Evolutionary conservation across 2,113 vertebrate species (phyloP).

Genomic region (Eubucco bourcierii): DNA sequence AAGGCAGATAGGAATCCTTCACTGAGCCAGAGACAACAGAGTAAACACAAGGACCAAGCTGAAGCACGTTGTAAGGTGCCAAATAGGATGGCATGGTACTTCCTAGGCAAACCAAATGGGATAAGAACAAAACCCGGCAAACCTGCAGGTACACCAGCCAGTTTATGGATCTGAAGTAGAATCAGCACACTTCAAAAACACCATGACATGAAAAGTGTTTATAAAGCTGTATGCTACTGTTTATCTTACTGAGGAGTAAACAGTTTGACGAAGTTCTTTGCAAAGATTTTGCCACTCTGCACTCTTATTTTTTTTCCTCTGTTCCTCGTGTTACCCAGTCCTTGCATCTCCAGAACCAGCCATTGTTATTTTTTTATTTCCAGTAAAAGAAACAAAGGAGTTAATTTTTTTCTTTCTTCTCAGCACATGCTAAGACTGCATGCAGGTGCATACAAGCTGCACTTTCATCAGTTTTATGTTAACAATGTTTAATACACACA

Average conservation of each 20-base stretch:
- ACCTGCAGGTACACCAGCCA: background rate
- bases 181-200: background rate
- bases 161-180: background rate
- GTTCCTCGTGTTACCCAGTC: background rate
- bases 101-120: background rate
- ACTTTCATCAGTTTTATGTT: constrained; percentile 51
- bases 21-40: background rate
- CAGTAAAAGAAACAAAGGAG: background rate
- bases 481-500: constrained; percentile 17
- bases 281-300: background rate
- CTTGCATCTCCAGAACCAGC: background rate
- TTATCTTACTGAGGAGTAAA: background rate
- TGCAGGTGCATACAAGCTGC: constrained; percentile 18
- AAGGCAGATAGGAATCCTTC: background rate
- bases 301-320: background rate
- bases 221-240: background rate
- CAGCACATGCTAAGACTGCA: constrained; percentile 37
- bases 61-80: background rate
- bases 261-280: background rate
- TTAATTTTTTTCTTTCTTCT: constrained; percentile 6
- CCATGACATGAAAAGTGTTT: background rate
- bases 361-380: background rate
- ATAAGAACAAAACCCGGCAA: background rate
- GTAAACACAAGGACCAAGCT: background rate
- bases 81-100: background rate